A percentile compares a stretch with the other conserved stretches of the same genome.
Conservation (phyloP, 2,888 invertebrate genomes). For the Diplolepis rosae region DNA sequence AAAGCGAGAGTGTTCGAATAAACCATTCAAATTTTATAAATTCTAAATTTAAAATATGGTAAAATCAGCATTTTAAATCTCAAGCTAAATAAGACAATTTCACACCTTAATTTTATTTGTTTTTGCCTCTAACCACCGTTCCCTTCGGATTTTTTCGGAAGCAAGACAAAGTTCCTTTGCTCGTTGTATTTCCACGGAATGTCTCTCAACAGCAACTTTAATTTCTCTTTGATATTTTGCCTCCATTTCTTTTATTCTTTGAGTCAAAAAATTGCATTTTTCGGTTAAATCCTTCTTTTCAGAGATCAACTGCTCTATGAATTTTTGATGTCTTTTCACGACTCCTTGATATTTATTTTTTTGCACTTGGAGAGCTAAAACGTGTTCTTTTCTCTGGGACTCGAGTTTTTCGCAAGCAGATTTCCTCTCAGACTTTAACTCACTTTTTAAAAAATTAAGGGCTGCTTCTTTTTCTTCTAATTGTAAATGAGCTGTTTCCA, state of each 20-base stretch:
- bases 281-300: conserved; percentile 87
- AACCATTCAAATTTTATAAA: neutral
- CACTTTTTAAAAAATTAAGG: conserved; percentile 62
- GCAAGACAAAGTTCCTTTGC: conserved; percentile 85
- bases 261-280: conserved; percentile 82
- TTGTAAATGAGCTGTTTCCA: conserved; percentile 58
- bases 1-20: no score
- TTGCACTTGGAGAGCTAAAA: conserved; percentile 76
- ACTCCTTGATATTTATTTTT: conserved; percentile 84
- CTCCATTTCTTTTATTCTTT: conserved; percentile 80
- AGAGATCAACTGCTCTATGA: conserved; percentile 85
- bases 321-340: conserved; percentile 86
- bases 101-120: conserved; percentile 88
- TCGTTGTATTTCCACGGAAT: conserved; percentile 84
- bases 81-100: conserved; percentile 15
- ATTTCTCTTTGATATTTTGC: conserved; percentile 80
- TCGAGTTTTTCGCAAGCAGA: conserved; percentile 72
- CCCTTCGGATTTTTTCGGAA: conserved; percentile 83
- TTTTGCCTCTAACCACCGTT: conserved; percentile 88
- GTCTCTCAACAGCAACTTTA: conserved; percentile 83
- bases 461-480: conserved; percentile 65
- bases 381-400: conserved; percentile 71
- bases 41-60: neutral
- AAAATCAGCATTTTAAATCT: no score
- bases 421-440: conserved; percentile 70